A percentile compares a stretch with the other conserved stretches of the same genome.
phyloP scores from a whole-genome alignment of 2,888 invertebrate genomes.

The Galeopsomyia nigrocyanea region DNA sequence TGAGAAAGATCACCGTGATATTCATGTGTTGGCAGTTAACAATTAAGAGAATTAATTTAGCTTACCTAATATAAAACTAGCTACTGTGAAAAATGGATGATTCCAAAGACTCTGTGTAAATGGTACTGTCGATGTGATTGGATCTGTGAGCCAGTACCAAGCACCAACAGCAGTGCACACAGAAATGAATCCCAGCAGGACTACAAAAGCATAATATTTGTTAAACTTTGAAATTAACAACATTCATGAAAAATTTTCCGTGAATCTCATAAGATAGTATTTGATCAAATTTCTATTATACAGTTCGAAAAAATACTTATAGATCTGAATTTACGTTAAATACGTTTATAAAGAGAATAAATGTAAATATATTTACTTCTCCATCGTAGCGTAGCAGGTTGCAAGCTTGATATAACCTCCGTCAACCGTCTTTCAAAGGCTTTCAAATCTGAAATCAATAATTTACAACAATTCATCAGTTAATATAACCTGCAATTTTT shows the following conservation, averaged over 20 bases:
- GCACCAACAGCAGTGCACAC: conserved; percentile 94
- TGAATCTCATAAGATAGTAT: too few species aligned
- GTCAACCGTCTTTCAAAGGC: conserved; percentile 97
- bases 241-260: too few species aligned
- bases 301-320: too few species aligned
- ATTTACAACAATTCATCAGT: too few species aligned
- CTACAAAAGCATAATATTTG: conserved; percentile 70
- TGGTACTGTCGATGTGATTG: conserved; percentile 91
- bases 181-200: conserved; percentile 87
- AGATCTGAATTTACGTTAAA: too few species aligned
- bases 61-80: conserved; percentile 85
- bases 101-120: conserved; percentile 92
- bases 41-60: neutral
- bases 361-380: conserved; percentile 78
- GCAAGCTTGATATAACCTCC: conserved; percentile 95
- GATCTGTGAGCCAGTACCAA: conserved; percentile 96
- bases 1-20: conserved; percentile 43
- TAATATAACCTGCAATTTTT: too few species aligned
- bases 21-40: too few species aligned
- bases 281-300: too few species aligned
- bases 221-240: too few species aligned
- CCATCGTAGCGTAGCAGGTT: conserved; percentile 96
- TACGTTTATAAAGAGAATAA: too few species aligned
- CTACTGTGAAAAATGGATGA: conserved; percentile 94
- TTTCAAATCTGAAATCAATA: conserved; percentile 85